A percentile compares a stretch with the other conserved stretches of the same genome.
These are phyloP conservation scores for Phylloscopus trochiloides DNA, from an alignment of 2,113 vertebrate species.

Conservation along the genomic window DNA sequence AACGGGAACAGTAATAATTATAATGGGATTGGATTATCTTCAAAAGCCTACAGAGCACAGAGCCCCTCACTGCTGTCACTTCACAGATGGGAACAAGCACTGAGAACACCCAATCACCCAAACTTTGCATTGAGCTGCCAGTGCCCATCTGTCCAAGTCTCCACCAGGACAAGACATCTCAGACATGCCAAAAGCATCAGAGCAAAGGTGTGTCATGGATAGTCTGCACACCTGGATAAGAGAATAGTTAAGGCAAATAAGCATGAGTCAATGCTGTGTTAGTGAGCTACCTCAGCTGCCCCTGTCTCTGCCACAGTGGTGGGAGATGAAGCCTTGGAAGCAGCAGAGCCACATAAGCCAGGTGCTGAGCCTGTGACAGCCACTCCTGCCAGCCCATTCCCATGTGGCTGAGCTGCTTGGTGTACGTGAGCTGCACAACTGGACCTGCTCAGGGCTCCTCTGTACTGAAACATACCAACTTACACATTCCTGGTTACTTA, in stretches of 20 bases:
- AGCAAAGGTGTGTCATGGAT: neutral
- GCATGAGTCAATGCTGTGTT: accelerated
- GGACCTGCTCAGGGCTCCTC: neutral
- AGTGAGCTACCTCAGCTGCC: neutral
- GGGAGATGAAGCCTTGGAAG: neutral
- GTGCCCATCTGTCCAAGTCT: neutral
- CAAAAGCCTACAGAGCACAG: neutral
- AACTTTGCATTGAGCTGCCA: neutral
- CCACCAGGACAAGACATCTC: neutral
- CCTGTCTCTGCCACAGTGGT: accelerated
- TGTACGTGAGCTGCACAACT: accelerated
- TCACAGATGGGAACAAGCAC: neutral
- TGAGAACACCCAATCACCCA: accelerated
- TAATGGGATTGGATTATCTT: neutral
- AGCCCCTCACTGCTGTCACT: neutral
- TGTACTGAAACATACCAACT: neutral
- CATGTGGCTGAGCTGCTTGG: neutral
- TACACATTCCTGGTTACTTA: neutral
- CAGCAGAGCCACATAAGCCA: neutral
- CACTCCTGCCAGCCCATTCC: neutral
- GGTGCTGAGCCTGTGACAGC: neutral
- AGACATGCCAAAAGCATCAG: neutral
- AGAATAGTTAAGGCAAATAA: neutral
- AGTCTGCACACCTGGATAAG: neutral
- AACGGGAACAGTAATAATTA: neutral